Percentiles rank a stretch among this genome's conserved stretches.
These are phyloP conservation scores for Drosophila nasuta DNA, from an alignment of 1,140 invertebrate species.

Conservation along the genomic window DNA sequence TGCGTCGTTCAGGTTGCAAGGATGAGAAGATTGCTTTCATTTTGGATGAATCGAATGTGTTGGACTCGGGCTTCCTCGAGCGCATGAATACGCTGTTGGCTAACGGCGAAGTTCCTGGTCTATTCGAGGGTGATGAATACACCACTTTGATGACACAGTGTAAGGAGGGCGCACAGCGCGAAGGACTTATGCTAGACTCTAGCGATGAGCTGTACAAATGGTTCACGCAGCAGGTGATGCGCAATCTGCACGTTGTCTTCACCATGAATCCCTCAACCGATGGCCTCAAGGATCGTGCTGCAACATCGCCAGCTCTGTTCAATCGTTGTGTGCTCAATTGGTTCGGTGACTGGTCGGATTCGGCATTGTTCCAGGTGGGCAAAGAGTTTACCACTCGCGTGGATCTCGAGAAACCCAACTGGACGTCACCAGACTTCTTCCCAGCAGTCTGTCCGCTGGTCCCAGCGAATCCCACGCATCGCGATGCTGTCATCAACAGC, in stretches of 20 bases:
- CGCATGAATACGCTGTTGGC: constrained; percentile 99
- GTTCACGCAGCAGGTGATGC: constrained; percentile 99
- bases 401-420: constrained; percentile 92
- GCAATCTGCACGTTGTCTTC: constrained; percentile 99
- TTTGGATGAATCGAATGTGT: constrained; percentile 99
- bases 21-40: constrained; percentile 99
- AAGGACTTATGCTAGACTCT: constrained; percentile 99
- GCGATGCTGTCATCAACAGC: constrained; percentile 98
- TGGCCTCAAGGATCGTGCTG: constrained; percentile 98
- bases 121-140: constrained; percentile 98
- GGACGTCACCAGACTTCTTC: constrained; percentile 94
- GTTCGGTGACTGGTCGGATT: constrained; percentile 99
- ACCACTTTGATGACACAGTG: constrained; percentile 99
- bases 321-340: constrained; percentile 99
- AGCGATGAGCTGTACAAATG: constrained; percentile 99
- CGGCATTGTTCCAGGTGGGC: constrained; percentile 95
- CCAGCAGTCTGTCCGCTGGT: constrained; percentile 93
- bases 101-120: constrained; percentile 97
- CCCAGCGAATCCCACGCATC: constrained; percentile 91
- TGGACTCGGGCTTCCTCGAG: constrained; percentile 99
- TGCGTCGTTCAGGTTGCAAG: constrained; percentile 97
- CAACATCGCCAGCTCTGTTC: constrained; percentile 99
- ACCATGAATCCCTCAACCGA: constrained; percentile 99
- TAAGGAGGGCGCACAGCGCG: constrained; percentile 98
- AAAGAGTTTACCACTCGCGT: constrained; percentile 94